Conservation (phyloP, 2,888 invertebrate genomes). For the Drosophila leonis region DNA sequence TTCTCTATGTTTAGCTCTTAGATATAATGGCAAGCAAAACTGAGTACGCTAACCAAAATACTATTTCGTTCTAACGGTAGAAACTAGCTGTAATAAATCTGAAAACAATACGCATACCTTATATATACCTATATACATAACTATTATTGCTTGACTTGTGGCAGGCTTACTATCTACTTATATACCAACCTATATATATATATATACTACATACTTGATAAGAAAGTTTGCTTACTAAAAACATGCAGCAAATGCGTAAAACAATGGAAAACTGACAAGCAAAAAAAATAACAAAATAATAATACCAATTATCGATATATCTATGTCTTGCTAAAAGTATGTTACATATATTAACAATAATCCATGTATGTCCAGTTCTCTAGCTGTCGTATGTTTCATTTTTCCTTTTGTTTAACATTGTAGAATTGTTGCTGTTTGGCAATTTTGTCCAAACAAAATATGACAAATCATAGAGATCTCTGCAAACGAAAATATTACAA, state of each 20-base stretch:
- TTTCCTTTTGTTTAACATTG: conserved; percentile 56
- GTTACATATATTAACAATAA: conserved; percentile 30
- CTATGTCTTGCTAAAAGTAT: conserved; percentile 65
- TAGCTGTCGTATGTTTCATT: conserved; percentile 64
- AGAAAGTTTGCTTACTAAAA: conserved; percentile 68
- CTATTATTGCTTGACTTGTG: conserved; percentile 62
- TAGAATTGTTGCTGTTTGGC: conserved; percentile 58
- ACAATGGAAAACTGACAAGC: conserved; percentile 36
- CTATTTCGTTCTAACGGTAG: conserved; percentile 60
- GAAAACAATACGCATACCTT: conserved; percentile 36
- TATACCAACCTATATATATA: conserved; percentile 31
- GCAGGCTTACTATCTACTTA: conserved; percentile 52
- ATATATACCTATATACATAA: conserved; percentile 21
- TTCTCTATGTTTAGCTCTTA: conserved; percentile 65
- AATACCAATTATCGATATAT: conserved; percentile 50
- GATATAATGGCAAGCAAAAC: conserved; percentile 59
- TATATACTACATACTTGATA: conserved; percentile 39
- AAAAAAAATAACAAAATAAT: conserved; percentile 8
- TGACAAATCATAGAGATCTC: conserved; percentile 35
- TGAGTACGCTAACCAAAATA: conserved; percentile 62
- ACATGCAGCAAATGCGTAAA: conserved; percentile 47
- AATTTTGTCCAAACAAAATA: conserved; percentile 31
- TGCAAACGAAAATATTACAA: conserved; percentile 11
- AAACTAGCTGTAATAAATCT: conserved; percentile 65
- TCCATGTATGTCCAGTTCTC: conserved; percentile 57